Conservation (phyloP, 2,888 invertebrate species). For the Lasioglossum vierecki region DNA sequence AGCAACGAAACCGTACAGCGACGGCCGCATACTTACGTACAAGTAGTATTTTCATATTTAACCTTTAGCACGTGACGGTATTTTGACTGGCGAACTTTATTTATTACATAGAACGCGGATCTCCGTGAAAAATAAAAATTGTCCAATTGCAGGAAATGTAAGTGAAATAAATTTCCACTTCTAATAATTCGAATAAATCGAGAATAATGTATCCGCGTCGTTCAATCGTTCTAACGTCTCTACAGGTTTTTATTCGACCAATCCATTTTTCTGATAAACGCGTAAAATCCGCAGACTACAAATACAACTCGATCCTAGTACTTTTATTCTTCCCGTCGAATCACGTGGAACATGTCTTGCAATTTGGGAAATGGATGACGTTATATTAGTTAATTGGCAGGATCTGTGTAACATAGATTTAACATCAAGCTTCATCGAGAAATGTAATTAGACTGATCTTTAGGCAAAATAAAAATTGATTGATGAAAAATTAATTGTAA, state of each 20-base stretch:
- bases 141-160: too few relatives aligned
- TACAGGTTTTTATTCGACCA: background rate
- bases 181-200: too few relatives aligned
- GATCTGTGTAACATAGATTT: too few relatives aligned
- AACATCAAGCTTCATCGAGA: too few relatives aligned
- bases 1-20: conserved; percentile 49
- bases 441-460: background rate
- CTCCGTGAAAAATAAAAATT: too few relatives aligned
- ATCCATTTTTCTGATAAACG: background rate
- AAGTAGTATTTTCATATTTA: background rate
- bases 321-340: background rate
- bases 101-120: too few relatives aligned
- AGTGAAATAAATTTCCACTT: too few relatives aligned
- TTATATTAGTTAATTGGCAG: background rate
- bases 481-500: too few relatives aligned
- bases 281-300: background rate
- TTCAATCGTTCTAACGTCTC: background rate
- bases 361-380: background rate
- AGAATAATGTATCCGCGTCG: background rate
- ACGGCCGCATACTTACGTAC: background rate
- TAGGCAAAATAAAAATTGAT: too few relatives aligned
- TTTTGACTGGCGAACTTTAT: background rate
- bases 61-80: background rate
- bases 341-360: background rate
- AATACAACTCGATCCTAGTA: background rate